phyloP scores from a whole-genome alignment of 2,888 invertebrate species.

The Tupiocoris notatus region DNA sequence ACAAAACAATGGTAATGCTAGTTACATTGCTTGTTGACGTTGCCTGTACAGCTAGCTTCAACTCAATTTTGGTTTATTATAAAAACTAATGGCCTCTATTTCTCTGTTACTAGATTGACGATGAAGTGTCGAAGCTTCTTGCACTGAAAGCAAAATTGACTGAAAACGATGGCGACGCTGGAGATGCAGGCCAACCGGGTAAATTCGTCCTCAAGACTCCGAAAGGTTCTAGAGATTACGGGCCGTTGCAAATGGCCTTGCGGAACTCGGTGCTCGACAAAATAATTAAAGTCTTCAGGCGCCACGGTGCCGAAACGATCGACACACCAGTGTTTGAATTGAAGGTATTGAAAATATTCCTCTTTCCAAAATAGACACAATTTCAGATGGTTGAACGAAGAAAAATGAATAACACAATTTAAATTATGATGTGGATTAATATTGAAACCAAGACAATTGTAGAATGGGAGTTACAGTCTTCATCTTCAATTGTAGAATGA shows the following conservation, averaged over 20 bases:
- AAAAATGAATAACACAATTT: too few species aligned
- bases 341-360: conserved; percentile 74
- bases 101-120: conserved; percentile 67
- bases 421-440: too few species aligned
- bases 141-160: conserved; percentile 73
- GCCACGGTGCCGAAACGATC: conserved; percentile 96
- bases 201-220: conserved; percentile 87
- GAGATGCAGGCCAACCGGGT: conserved; percentile 59
- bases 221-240: conserved; percentile 93
- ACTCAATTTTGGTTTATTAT: too few species aligned
- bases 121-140: conserved; percentile 78
- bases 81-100: too few species aligned
- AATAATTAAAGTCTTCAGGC: conserved; percentile 86
- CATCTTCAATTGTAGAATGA: not conserved
- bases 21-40: too few species aligned
- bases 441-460: too few species aligned
- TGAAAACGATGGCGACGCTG: conserved; percentile 56
- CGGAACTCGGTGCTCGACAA: conserved; percentile 81
- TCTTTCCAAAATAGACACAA: too few species aligned
- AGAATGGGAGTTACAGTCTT: too few species aligned
- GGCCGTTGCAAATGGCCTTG: conserved; percentile 91
- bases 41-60: too few species aligned
- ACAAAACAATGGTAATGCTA: too few species aligned
- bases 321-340: conserved; percentile 98
- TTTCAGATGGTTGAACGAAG: too few species aligned